These are phyloP conservation scores for Nycticorax nycticorax DNA, from an alignment of 2,113 vertebrate species.

Conservation along the genomic window DNA sequence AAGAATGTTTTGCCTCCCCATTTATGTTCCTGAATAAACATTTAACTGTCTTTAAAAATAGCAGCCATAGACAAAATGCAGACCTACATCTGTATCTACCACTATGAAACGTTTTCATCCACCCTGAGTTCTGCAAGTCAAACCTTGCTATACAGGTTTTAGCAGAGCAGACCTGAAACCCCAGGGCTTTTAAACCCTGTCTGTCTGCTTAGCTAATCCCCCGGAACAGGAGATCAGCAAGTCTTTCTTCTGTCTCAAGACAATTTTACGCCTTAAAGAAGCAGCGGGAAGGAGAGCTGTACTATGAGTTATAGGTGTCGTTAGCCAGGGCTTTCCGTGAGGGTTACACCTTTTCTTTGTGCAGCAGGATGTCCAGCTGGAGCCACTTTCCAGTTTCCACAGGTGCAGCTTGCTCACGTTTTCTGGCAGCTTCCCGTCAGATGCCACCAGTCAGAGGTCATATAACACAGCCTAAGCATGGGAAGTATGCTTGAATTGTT, in stretches of 20 bases:
- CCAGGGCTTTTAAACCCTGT: neutral
- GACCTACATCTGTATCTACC: neutral
- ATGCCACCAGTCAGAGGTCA: neutral
- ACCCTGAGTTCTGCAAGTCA: neutral
- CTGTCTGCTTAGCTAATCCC: constrained; percentile 15
- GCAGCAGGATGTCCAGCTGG: neutral
- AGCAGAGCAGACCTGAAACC: neutral
- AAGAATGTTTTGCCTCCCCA: neutral
- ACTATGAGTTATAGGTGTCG: neutral
- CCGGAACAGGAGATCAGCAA: neutral
- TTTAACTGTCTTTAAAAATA: neutral
- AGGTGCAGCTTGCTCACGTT: neutral
- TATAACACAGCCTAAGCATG: neutral
- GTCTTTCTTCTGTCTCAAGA: neutral
- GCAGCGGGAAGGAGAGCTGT: neutral
- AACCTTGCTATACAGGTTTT: neutral
- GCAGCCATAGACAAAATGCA: neutral
- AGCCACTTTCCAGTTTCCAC: neutral
- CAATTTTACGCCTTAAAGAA: neutral
- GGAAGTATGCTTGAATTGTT: neutral
- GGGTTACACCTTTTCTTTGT: neutral
- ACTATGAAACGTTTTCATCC: neutral
- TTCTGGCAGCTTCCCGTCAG: neutral
- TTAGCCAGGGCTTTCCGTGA: neutral
- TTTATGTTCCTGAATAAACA: neutral